Evolutionary conservation across 1,140 invertebrate genomes (phyloP), one percentile per base, ranked within the genome.

Genomic region (Elymnias hypermnestra): DNA sequence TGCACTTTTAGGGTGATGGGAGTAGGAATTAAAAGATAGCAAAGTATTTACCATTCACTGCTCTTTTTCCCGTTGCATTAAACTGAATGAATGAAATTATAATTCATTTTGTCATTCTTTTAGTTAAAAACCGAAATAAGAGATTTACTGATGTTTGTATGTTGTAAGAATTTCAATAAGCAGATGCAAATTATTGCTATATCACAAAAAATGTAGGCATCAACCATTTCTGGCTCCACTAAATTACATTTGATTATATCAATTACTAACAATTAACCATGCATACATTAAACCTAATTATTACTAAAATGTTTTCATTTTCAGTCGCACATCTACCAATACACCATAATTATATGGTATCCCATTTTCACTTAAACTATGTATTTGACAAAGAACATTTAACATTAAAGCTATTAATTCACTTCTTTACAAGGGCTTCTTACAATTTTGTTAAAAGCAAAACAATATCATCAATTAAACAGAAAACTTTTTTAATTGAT

Each of bases 151-250:
- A n/a, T n/a, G n/a, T n/a, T n/a, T n/a, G n/a, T n/a, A n/a, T n/a
- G n/a, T n/a, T n/a, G n/a, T n/a, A n/a, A n/a, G n/a, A n/a, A n/a
- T n/a, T n/a, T 3, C 10, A 17, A 33, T 10, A 21, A 25, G 31
- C 33, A n/a, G n/a, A n/a, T n/a, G 10, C 18, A 25, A 39, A 25
- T 39, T 23, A 25, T 29, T 26, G 17, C 19, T 35, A 35, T 49
- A 49, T 49, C 38, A 41, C 46, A 49, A 19, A 28, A 49, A 35
- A 36, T 44, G 42, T 25, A 36, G 42, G 22, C 29, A 36, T 31
- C 18, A 41, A 41, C 39, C 29, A 36, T 49, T 49, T 49, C 46
- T 49, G 46, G 38, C 38, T 49, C 46, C 21, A 36, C 19, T 36
- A 36, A 36, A 36, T 36, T 36, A 21, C 33, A 19, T 36, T 36